A percentile compares a stretch with the other conserved stretches of the same genome.
Evolutionary conservation across 2,797 vertebrate species (phyloP).

Genomic region (Clamator glandarius): DNA sequence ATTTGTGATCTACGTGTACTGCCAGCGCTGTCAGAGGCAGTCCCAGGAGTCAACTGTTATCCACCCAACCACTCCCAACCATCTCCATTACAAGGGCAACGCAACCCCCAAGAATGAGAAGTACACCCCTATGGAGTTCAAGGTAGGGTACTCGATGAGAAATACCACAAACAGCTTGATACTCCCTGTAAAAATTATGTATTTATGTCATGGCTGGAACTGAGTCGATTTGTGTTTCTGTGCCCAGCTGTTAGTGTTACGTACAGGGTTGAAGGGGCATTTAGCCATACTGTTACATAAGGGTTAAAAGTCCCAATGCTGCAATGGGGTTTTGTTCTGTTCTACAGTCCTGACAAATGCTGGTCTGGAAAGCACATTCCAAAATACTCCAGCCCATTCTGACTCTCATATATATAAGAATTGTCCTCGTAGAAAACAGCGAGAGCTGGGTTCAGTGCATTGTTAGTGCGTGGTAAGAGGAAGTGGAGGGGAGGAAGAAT

Average conservation of each 20-base stretch:
- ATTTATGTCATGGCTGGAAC: background rate
- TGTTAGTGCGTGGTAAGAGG: conserved; percentile 30
- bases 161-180: background rate
- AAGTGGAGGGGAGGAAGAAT: conserved; percentile 57
- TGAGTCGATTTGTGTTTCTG: conserved; percentile 8
- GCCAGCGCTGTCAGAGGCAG: conserved; percentile 93
- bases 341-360: conserved; percentile 26
- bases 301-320: conserved; percentile 34
- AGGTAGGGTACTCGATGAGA: conserved; percentile 79
- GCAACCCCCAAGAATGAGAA: conserved; percentile 94
- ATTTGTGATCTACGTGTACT: conserved; percentile 93
- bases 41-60: conserved; percentile 91
- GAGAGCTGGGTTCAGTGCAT: conserved; percentile 35
- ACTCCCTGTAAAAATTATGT: background rate
- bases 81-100: conserved; percentile 91
- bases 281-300: background rate
- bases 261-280: background rate
- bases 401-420: conserved; percentile 10
- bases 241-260: conserved; percentile 16
- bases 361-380: conserved; percentile 24
- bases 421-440: conserved; percentile 12
- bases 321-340: conserved; percentile 41
- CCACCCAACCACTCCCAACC: conserved; percentile 90
- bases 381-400: conserved; percentile 37
- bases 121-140: conserved; percentile 98